Base-by-base conservation (phyloP, 2,888 invertebrate genomes). In the Orgyia antiqua region DNA sequence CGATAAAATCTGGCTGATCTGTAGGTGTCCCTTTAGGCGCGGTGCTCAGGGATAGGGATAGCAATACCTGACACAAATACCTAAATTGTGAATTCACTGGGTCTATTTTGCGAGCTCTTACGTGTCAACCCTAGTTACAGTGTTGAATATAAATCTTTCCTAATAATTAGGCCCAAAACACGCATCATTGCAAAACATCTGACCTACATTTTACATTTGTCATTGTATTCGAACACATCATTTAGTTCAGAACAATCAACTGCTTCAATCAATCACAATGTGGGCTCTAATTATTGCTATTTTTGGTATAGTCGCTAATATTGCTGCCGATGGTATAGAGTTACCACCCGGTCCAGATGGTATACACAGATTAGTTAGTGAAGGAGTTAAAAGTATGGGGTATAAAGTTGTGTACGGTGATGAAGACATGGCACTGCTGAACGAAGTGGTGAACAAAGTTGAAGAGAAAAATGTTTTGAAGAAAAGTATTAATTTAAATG, bases 371-470 rank as follows among this genome's bases (percentile, higher is more conserved):
- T 51, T 56, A 2, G 18, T 71, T 1, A 70, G 61, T 27, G 63
- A 70, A 3, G 74, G 70, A 2, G 70, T 73, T 0, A 54, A 41
- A 3, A 79, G 77, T 38, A 10, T 57, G 10, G 75, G 74, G 0
- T 73, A 61, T 13, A 71, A 60, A 32, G 41, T 80, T 1, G 39
- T 82, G 1, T 82, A 78, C 29, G 79, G 76, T 1, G 76, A 80
- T 35, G 72, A 80, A 50, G 74, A 80, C 21, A 29, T 79, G 35
- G 54, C 59, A 1, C 30, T 74, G 0, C 45, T 78, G 3, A 83
- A 83, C 40, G 58, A 80, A 31, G 75, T 75, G 1, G 65, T 77
- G 0, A 48, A 46, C 2, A 64, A 74, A 9, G 44, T 53, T 4
- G 82, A 82, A 35, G 74, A 70, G 34, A 39, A 40, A 17, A 42